Base-by-base conservation (phyloP, 2,888 invertebrate species). In the Biston stratarius region DNA sequence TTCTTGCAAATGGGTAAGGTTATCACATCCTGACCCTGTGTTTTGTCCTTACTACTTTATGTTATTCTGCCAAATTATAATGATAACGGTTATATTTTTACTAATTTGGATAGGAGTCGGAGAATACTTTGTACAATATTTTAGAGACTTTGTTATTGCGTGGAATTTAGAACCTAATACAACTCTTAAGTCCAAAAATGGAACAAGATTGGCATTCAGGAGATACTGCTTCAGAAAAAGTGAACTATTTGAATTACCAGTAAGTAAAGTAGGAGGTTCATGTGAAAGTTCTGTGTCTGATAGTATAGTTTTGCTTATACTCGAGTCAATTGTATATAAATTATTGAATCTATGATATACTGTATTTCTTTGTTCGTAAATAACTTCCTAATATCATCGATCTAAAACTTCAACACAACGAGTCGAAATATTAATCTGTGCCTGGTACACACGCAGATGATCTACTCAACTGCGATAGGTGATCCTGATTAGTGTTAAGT, bases 31-130 rank as follows among this genome's bases (percentile, higher is more conserved):
- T 1, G 85, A 90, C 34, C 86, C 91, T 0, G 84, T 93, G 0
- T 79, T 90, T 36, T 92, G 89, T 45, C 92, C 92, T 0, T 93
- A 92, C 60, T 92, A 87, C 65, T 92, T 92, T 62, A 90, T 91
- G 57, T 80, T 91, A 75, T 90, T 90, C 67, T 87, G 87, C 64
- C 92, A 92, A 85, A 87, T 92, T 1, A 77, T 90, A 57, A 62
- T 88, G 24, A 61, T 91, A 10, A 85, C 89, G 1, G 0, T 75
- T 10, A 70, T 87, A 6, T 87, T 92, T 47, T 47, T 73, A 9
- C 10, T 85, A 0, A 0, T 91, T 0, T 92, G 92, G 91, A 45
- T 77, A 5, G 83, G 77, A 71, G 77, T 89, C n/a, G 90, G 89
- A 1, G 78, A 67, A 61, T 76, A 78, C 7, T 52, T 88, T 0